Percentiles rank a stretch among this genome's conserved stretches.
Conservation (phyloP, 2,888 invertebrate genomes). For the Limenitis arthemis region DNA sequence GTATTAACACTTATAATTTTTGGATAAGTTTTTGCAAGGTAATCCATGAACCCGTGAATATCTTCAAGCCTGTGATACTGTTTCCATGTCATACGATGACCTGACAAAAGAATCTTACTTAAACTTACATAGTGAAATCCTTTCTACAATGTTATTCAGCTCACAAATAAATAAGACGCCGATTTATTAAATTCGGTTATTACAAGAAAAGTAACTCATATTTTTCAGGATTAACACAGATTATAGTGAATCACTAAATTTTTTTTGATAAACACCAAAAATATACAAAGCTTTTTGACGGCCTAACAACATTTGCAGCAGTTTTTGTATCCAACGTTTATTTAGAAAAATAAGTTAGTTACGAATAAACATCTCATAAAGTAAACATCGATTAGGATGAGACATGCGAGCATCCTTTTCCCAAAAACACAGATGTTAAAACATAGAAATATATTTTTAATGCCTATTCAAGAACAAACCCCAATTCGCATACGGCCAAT, state of each 20-base stretch:
- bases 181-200: too few species aligned
- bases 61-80: conserved; percentile 84
- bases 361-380: not conserved
- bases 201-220: not conserved
- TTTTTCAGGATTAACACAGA: not conserved
- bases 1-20: conserved; percentile 78
- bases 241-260: too few species aligned
- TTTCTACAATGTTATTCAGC: not conserved
- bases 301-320: conserved; percentile 35
- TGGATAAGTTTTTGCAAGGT: conserved; percentile 83
- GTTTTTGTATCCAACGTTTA: not conserved
- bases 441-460: conserved; percentile 27
- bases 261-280: too few species aligned
- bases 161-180: too few species aligned
- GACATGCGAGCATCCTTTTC: conserved; percentile 3
- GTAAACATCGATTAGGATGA: not conserved
- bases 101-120: conserved; percentile 35
- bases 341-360: conserved; percentile 7
- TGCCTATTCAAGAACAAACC: conserved; percentile 68
- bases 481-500: conserved; percentile 74
- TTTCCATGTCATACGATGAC: conserved; percentile 81
- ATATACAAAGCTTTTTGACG: conserved; percentile 30
- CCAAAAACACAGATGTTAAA: conserved; percentile 11
- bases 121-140: not conserved
- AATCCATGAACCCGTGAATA: conserved; percentile 84